phyloP scores from a whole-genome alignment of 1,140 invertebrate species.

The Drosophila asahinai region DNA sequence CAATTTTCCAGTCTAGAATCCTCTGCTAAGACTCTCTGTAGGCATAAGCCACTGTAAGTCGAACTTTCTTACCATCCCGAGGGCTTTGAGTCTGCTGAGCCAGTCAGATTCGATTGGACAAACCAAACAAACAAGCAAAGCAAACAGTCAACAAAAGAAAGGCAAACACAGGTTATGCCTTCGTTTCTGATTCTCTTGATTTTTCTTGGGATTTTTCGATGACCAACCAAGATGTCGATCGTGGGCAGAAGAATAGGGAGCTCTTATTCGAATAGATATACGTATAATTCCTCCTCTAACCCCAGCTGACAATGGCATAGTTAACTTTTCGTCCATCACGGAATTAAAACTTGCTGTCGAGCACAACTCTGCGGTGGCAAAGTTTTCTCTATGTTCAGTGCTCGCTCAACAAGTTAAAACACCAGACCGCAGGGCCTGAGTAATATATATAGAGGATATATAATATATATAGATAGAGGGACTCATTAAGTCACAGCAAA shows the following conservation, averaged over 20 bases:
- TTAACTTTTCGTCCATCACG: slow-evolving; percentile 16
- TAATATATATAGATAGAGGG: neutral
- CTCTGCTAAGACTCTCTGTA: no score
- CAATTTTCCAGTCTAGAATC: no score
- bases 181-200: no score
- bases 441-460: neutral
- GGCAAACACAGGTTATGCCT: slow-evolving; percentile 21
- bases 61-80: neutral
- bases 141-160: slow-evolving; percentile 39
- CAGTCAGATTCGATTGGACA: slow-evolving; percentile 18
- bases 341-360: slow-evolving; percentile 64
- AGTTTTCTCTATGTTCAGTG: slow-evolving; percentile 32
- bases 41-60: neutral
- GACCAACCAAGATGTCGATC: no score
- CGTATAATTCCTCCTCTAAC: neutral
- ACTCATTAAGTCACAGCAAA: slow-evolving; percentile 22
- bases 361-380: slow-evolving; percentile 43
- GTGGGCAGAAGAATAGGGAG: no score
- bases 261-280: no score
- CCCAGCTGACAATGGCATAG: slow-evolving; percentile 18
- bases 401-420: slow-evolving; percentile 27
- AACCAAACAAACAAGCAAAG: slow-evolving; percentile 24
- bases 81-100: neutral
- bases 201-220: neutral
- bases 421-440: slow-evolving; percentile 15